Evolutionary conservation across 23 tunicate species (phyloP).

Genomic region (Halocynthia aurantium): DNA sequence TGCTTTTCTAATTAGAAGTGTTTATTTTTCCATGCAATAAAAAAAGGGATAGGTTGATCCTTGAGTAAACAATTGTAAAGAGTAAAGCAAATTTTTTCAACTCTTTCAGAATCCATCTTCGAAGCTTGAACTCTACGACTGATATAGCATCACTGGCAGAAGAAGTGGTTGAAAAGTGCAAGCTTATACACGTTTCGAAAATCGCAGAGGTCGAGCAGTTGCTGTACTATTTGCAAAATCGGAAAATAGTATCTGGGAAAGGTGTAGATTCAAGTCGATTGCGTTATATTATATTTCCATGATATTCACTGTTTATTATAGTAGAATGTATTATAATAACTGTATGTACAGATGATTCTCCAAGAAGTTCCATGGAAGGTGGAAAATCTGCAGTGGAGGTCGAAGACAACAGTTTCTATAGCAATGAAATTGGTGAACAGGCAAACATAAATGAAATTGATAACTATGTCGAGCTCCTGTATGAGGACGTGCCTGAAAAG

Average conservation of each 20-base stretch:
- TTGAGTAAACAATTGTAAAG: not conserved
- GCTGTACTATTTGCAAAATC: constrained; percentile 88
- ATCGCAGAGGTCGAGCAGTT: constrained; percentile 97
- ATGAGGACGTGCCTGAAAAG: constrained; percentile 96
- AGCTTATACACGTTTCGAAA: constrained; percentile 73
- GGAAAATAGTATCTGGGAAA: constrained; percentile 60
- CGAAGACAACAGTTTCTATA: constrained; percentile 6
- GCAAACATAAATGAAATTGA: constrained; percentile 81
- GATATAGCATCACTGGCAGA: constrained; percentile 86
- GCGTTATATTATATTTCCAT: not conserved
- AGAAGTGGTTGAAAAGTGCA: constrained; percentile 87
- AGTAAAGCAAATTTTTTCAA: not conserved
- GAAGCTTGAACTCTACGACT: constrained; percentile 78
- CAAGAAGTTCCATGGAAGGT: no score
- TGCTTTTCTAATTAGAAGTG: not conserved
- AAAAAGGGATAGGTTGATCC: not conserved
- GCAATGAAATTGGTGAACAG: constrained; percentile 38
- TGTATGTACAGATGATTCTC: no score
- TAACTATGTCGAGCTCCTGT: constrained; percentile 89
- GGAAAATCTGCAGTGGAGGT: constrained; percentile 2
- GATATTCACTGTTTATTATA: no score
- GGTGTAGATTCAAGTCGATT: constrained; percentile 18
- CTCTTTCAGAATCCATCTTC: constrained; percentile 53
- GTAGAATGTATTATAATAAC: no score
- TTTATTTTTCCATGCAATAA: not conserved